Conservation (phyloP, 1,140 invertebrate genomes). For the Drosophila repletoides region DNA sequence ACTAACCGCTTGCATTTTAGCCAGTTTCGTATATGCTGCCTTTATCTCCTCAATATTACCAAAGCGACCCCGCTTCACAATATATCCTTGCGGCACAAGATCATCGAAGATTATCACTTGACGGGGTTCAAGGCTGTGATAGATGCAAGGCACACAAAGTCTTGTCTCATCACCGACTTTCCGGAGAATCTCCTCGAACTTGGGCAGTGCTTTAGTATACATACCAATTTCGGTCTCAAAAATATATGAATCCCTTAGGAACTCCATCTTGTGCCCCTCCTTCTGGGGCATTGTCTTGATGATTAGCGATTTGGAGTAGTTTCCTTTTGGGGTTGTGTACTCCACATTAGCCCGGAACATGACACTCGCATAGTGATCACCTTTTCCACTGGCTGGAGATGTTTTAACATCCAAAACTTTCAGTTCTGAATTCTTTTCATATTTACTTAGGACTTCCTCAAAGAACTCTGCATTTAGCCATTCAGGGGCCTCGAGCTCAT, state of each 20-base stretch:
- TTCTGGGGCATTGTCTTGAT: slow-evolving; percentile 67
- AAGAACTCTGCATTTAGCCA: slow-evolving; percentile 61
- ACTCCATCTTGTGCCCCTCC: slow-evolving; percentile 59
- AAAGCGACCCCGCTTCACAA: slow-evolving; percentile 38
- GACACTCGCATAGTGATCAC: slow-evolving; percentile 75
- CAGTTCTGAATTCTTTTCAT: slow-evolving; percentile 30
- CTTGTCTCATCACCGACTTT: slow-evolving; percentile 35
- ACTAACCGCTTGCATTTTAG: slow-evolving; percentile 65
- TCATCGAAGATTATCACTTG: slow-evolving; percentile 65
- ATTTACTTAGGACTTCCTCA: slow-evolving; percentile 23
- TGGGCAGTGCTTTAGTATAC: slow-evolving; percentile 57
- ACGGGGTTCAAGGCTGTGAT: slow-evolving; percentile 44
- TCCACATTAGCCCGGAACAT: slow-evolving; percentile 57
- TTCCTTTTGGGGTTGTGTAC: slow-evolving; percentile 9
- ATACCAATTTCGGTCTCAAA: slow-evolving; percentile 68
- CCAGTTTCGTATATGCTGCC: slow-evolving; percentile 37
- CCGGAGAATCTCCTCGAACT: slow-evolving; percentile 54
- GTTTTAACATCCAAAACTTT: slow-evolving; percentile 35
- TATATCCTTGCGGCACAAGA: slow-evolving; percentile 43
- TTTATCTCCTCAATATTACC: slow-evolving; percentile 38
- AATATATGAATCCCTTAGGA: slow-evolving; percentile 37
- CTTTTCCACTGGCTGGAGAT: slow-evolving; percentile 60
- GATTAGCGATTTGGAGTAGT: slow-evolving; percentile 49
- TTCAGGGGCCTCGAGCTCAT: slow-evolving; percentile 58
- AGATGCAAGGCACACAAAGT: slow-evolving; percentile 39